phyloP scores from a whole-genome alignment of 2,888 invertebrate genomes.

The Pecten maximus region DNA sequence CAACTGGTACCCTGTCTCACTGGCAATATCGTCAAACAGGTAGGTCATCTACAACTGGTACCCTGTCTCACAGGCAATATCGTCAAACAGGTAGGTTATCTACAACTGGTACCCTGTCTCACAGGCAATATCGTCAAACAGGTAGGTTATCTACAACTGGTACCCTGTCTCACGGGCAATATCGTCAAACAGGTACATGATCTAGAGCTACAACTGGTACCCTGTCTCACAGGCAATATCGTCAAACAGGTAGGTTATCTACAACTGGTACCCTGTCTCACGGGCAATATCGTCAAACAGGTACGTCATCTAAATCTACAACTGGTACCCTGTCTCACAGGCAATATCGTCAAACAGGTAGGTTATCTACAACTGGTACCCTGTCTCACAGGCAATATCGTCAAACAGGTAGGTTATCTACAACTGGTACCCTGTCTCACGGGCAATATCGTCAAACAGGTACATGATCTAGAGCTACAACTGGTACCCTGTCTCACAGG shows the following conservation, averaged over 20 bases:
- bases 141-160: slow-evolving; percentile 85
- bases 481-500: slow-evolving; percentile 84
- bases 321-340: slow-evolving; percentile 84
- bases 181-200: slow-evolving; percentile 84
- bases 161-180: slow-evolving; percentile 84
- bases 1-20: slow-evolving; percentile 84
- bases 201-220: slow-evolving; percentile 84
- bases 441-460: no score
- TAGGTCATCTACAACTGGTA: slow-evolving; percentile 83
- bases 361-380: slow-evolving; percentile 83
- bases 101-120: no score
- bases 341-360: slow-evolving; percentile 85
- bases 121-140: no score
- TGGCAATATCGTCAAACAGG: slow-evolving; percentile 85
- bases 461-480: no score
- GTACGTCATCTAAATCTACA: no score
- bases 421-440: no score
- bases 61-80: slow-evolving; percentile 84
- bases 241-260: slow-evolving; percentile 85
- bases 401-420: slow-evolving; percentile 85
- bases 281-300: no score
- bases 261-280: no score
- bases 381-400: slow-evolving; percentile 84
- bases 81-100: slow-evolving; percentile 85
- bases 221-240: slow-evolving; percentile 84